Percentiles rank a stretch among this genome's conserved stretches.
These are phyloP conservation scores for Myzus persicae DNA, from an alignment of 1,140 invertebrate species.

Conservation along the genomic window DNA sequence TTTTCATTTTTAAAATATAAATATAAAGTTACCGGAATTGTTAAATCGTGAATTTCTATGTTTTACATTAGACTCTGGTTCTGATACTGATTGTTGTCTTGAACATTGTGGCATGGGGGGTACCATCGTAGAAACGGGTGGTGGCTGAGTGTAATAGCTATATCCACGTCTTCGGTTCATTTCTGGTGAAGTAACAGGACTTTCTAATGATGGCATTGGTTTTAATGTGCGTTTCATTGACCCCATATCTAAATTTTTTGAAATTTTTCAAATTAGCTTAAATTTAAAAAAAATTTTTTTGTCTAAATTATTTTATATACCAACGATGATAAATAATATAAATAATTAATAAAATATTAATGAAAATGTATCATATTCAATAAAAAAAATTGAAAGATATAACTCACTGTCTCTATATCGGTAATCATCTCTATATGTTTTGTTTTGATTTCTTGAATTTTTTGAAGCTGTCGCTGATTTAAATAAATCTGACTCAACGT, in stretches of 20 bases:
- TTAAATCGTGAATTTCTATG: conserved; percentile 62
- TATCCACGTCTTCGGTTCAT: conserved; percentile 77
- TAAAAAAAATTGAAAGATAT: not conserved
- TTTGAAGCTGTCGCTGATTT: conserved; percentile 46
- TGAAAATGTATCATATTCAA: not conserved
- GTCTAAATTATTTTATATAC: not conserved
- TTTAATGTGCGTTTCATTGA: conserved; percentile 93
- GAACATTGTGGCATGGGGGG: conserved; percentile 63
- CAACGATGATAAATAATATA: not conserved
- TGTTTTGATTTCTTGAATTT: conserved; percentile 58
- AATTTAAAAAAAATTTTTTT: not conserved
- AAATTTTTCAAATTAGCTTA: not conserved
- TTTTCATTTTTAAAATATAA: not conserved
- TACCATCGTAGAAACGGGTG: conserved; percentile 62
- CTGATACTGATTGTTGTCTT: conserved; percentile 64
- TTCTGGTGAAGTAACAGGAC: conserved; percentile 87
- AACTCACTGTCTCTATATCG: conserved; percentile 24
- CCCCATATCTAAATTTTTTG: conserved; percentile 65
- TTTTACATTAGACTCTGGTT: conserved; percentile 67
- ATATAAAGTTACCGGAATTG: not conserved
- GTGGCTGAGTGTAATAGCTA: conserved; percentile 68
- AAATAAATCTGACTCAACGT: conserved; percentile 59
- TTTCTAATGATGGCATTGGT: conserved; percentile 86
- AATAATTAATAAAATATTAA: not conserved
- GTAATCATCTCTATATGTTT: conserved; percentile 57